A percentile compares a stretch with the other conserved stretches of the same genome.
These are phyloP conservation scores for Rafetus swinhoei DNA, from an alignment of 2,113 vertebrate species.

Conservation along the genomic window DNA sequence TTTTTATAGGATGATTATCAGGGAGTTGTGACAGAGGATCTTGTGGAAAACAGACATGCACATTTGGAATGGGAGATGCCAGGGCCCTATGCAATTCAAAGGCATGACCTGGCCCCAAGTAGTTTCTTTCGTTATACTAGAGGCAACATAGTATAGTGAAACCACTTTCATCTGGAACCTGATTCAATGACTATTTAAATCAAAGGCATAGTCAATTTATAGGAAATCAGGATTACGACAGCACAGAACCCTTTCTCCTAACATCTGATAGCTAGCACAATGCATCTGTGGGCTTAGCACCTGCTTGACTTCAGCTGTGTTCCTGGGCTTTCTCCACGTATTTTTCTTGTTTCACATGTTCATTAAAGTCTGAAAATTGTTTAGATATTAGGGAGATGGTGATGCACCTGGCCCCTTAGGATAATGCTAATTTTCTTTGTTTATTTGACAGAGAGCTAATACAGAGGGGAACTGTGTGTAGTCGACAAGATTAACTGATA, in stretches of 20 bases:
- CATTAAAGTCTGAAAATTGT: not conserved
- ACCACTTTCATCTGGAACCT: not conserved
- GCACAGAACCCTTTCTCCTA: not conserved
- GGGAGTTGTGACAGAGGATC: not conserved
- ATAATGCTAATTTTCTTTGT: not conserved
- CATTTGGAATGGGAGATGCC: not conserved
- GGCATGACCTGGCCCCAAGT: not conserved
- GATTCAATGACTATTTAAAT: not conserved
- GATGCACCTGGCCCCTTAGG: not conserved
- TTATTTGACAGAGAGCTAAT: not conserved
- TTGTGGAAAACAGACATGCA: not conserved
- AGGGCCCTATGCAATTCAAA: not conserved
- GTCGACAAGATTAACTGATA: too few relatives aligned
- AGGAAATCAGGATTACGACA: not conserved
- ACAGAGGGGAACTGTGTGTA: too few relatives aligned
- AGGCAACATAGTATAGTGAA: not conserved
- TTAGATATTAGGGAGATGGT: not conserved
- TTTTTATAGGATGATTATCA: not conserved
- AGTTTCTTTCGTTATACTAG: not conserved
- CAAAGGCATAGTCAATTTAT: not conserved
- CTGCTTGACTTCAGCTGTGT: not conserved
- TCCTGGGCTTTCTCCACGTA: not conserved
- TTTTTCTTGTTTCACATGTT: not conserved
- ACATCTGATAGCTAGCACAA: not conserved
- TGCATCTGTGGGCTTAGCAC: too few relatives aligned